Base-by-base conservation (phyloP, 2,888 invertebrate species). In the Stegana nigrithorax region DNA sequence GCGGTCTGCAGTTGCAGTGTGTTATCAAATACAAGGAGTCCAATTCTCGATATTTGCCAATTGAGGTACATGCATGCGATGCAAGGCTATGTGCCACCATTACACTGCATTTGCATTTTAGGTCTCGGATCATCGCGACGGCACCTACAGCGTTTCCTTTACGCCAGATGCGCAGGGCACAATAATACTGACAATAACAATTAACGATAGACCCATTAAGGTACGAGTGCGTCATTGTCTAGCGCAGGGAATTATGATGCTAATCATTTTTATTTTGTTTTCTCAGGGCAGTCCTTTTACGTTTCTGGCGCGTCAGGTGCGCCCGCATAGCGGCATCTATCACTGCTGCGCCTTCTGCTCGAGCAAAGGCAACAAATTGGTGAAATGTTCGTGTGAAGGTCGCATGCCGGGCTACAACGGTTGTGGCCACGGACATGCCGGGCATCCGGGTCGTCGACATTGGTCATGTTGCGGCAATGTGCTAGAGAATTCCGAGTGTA, bases 271-370 rank as follows among this genome's bases (percentile, higher is more conserved):
- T n/a, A n/a, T n/a, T 1, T 14, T 17, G 12, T 62, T 47, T 25
- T 57, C 67, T 39, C 83, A 91, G 91, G 91, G 90, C 57, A 91
- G 91, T 80, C 92, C 92, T 5, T 91, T 90, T 80, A 87, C 88
- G 1, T 88, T 92, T 59, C 86, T 87, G 25, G 91, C 90, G 0
- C 88, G 91, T n/a, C 88, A 89, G 4, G 85, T 89, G 39, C 87
- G 89, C 55, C 88, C 89, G 0, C 93, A 93, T 82, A 87, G 86
- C 53, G 94, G 93, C 0, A 89, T 90, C 71, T 93, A 88, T 87
- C 93, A 93, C 83, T 94, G 93, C 79, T 94, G 93, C 81, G 89
- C 91, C 25, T 93, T 93, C 84, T 94, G 93, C 79, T 93, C 94
- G 0, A 92, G 92, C 66, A 91, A 91, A 8, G 93, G 93, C 2